Conservation (phyloP, 2,113 vertebrate species). For the Delphinapterus leucas region DNA sequence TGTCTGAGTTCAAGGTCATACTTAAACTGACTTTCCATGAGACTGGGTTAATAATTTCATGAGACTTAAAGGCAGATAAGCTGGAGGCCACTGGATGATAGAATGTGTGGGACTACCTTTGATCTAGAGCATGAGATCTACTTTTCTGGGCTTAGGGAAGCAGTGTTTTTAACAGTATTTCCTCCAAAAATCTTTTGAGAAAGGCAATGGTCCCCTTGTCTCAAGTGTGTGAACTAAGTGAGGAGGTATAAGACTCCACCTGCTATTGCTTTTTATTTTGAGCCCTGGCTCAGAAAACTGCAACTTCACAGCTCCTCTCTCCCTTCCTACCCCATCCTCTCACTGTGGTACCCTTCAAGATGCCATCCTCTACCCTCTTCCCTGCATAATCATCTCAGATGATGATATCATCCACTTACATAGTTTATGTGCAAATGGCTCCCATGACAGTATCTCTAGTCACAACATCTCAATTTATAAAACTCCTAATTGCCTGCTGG, state of each 20-base stretch:
- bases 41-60: background rate
- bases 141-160: background rate
- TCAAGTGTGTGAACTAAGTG: background rate
- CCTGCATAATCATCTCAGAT: background rate
- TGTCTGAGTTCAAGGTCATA: background rate
- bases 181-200: constrained; percentile 9
- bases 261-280: background rate
- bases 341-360: background rate
- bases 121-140: background rate
- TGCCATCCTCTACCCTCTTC: background rate
- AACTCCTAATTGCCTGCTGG: background rate
- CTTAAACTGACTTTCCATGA: background rate
- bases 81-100: background rate
- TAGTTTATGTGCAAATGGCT: background rate
- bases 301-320: background rate
- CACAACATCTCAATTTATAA: background rate
- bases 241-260: background rate
- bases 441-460: background rate
- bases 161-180: background rate
- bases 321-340: background rate
- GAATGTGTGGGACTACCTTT: background rate
- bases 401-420: background rate
- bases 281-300: background rate
- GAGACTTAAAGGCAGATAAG: background rate
- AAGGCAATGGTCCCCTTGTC: background rate